phyloP scores from a whole-genome alignment of 2,113 vertebrate genomes.

The Neopipo cinnamomea region DNA sequence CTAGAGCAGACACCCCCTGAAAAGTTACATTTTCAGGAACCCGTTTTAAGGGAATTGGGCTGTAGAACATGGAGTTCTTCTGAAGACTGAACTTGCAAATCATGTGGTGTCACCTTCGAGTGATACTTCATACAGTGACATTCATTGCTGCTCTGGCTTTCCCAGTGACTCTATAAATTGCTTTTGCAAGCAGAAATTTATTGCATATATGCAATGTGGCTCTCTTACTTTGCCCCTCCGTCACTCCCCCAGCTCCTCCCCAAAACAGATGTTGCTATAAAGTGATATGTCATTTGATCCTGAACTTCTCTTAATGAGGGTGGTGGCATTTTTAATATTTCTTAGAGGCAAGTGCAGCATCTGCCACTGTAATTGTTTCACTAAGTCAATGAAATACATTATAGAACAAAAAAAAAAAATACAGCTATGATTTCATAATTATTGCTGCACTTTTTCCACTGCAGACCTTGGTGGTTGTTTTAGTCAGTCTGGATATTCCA shows the following conservation, averaged over 20 bases:
- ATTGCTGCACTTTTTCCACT: background rate
- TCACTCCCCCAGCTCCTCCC: background rate
- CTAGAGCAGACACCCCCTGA: background rate
- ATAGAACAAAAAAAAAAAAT: background rate
- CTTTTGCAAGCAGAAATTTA: background rate
- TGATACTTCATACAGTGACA: background rate
- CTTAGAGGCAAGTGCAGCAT: conserved; percentile 23
- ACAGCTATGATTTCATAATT: background rate
- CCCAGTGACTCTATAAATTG: background rate
- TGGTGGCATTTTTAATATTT: conserved; percentile 47
- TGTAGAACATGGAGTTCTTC: background rate
- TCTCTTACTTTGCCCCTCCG: background rate
- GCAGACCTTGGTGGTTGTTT: background rate
- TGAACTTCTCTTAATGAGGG: conserved; percentile 44
- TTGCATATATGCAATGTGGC: background rate
- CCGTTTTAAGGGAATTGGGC: background rate
- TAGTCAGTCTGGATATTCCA: background rate
- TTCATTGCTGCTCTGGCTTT: background rate
- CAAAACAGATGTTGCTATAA: conserved; percentile 22
- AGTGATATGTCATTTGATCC: background rate
- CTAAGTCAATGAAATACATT: background rate
- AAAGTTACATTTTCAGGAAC: background rate
- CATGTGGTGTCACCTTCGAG: background rate
- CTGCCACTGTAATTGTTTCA: background rate
- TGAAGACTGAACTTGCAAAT: background rate